phyloP scores from a whole-genome alignment of 1,140 invertebrate genomes.

The Hyles euphorbiae region DNA sequence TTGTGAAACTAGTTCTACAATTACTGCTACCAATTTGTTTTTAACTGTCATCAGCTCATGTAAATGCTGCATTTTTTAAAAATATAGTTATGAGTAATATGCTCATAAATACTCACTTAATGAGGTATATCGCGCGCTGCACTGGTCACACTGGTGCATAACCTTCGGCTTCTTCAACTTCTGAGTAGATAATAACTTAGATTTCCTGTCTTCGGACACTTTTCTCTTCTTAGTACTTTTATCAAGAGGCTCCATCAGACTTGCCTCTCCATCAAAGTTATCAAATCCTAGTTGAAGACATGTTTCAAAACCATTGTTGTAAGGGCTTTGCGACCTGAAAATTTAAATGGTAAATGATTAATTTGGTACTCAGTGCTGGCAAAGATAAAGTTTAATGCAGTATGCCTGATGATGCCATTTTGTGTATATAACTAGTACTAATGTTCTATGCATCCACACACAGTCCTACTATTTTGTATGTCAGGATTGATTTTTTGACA shows the following conservation, averaged over 20 bases:
- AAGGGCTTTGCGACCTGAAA: slow-evolving; percentile 45
- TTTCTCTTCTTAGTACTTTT: slow-evolving; percentile 32
- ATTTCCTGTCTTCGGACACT: slow-evolving; percentile 29
- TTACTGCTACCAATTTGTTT: too few relatives aligned
- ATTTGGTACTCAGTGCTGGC: too few relatives aligned
- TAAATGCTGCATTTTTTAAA: too few relatives aligned
- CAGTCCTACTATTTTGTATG: too few relatives aligned
- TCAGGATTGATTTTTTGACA: too few relatives aligned
- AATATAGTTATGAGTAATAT: too few relatives aligned
- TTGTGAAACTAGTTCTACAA: too few relatives aligned
- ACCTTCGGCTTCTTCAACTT: slow-evolving; percentile 40
- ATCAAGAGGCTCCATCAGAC: slow-evolving; percentile 32
- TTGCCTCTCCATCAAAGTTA: slow-evolving; percentile 40
- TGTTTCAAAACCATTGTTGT: slow-evolving; percentile 33
- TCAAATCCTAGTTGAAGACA: slow-evolving; percentile 41
- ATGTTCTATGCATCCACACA: too few relatives aligned
- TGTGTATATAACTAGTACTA: too few relatives aligned
- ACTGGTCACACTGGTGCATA: slow-evolving; percentile 56
- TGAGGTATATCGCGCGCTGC: slow-evolving; percentile 57
- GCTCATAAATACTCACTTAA: slow-evolving; percentile 31
- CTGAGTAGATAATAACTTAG: slow-evolving; percentile 15
- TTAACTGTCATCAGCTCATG: too few relatives aligned
- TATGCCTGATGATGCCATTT: too few relatives aligned
- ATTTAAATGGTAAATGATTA: slow-evolving; percentile 4
- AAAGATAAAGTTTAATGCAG: too few relatives aligned